These are phyloP conservation scores for Lanius collurio DNA, from an alignment of 2,113 vertebrate genomes.

Conservation along the genomic window DNA sequence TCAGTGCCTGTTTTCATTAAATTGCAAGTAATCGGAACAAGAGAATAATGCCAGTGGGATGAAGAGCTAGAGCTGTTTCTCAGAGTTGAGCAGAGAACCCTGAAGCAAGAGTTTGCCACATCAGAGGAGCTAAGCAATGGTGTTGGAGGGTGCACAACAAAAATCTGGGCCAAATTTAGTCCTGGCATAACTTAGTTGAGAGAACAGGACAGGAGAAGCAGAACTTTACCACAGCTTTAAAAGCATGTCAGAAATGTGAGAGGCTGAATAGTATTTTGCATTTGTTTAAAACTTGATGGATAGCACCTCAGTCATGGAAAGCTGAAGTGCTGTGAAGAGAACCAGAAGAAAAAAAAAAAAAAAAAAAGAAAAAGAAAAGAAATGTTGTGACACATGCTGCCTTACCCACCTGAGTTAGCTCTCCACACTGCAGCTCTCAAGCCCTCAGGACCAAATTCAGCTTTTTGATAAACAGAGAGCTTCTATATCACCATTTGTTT, in stretches of 20 bases:
- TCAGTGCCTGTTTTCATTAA: neutral
- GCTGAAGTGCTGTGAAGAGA: neutral
- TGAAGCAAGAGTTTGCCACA: neutral
- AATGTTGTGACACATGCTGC: neutral
- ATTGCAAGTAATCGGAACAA: neutral
- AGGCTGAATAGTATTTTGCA: neutral
- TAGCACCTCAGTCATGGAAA: neutral
- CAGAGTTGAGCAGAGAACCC: neutral
- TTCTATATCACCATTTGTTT: neutral
- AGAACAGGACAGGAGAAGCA: neutral
- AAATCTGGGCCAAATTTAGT: conserved; percentile 11
- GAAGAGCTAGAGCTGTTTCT: neutral
- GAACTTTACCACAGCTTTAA: neutral
- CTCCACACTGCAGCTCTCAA: neutral
- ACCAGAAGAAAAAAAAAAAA: neutral
- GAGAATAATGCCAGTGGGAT: neutral
- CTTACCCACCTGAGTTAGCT: neutral
- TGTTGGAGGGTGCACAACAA: neutral
- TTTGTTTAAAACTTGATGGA: neutral
- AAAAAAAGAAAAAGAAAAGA: neutral
- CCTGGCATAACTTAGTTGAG: neutral
- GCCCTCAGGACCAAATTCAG: neutral
- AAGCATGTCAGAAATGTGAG: neutral
- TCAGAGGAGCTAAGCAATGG: neutral
- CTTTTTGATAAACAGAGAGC: neutral